Base-by-base conservation (phyloP, 2,797 vertebrate species). In the Sorex maritimensis region DNA sequence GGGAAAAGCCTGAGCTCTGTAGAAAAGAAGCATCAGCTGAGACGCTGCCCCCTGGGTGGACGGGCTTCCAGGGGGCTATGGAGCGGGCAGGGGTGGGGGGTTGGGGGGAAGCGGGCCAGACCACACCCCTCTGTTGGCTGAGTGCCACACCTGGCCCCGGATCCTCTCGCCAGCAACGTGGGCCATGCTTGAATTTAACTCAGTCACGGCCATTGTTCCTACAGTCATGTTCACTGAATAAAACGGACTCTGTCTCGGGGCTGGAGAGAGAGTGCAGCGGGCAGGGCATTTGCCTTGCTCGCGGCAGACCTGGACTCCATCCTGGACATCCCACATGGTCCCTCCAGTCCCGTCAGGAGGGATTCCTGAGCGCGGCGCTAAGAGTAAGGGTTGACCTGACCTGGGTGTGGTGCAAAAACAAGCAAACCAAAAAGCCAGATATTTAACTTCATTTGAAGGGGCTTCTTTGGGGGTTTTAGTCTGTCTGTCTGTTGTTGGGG, bases 141-240 rank as follows among this genome's bases (percentile, higher is more conserved):
- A 49, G 61, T 1, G 0, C 21, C 21, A 2, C 26, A 2, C 3
- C 0, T 14, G 21, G 3, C 38, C 17, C 8, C 5, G 1, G 1
- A 0, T 24, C 44, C 67, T 77, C 41, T 67, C 52, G 81, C 44
- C n/a, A 44, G 41, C 80, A 41, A 13, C 28, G 15, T 3, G 2
- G 61, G 30, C 61, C 72, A 23, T 26, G 65, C 55, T 15, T 34
- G 86, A 88, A 78, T 86, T 69, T 49, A 44, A 88, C 46, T 65
- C 75, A 34, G 89, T 38, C 61, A 21, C 13, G 44, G 19, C 38
- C 46, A 24, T 38, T 44, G 65, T 80, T 55, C n/a, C 30, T 28
- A 26, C 41, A 61, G 12, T 68, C 63, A 0, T 17, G 55, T 65
- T 81, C 61, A 44, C 65, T 49, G 79, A 74, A 67, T 17, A 26